Conservation (phyloP, 2,888 invertebrate genomes). For the Agrilus cyanescens region DNA sequence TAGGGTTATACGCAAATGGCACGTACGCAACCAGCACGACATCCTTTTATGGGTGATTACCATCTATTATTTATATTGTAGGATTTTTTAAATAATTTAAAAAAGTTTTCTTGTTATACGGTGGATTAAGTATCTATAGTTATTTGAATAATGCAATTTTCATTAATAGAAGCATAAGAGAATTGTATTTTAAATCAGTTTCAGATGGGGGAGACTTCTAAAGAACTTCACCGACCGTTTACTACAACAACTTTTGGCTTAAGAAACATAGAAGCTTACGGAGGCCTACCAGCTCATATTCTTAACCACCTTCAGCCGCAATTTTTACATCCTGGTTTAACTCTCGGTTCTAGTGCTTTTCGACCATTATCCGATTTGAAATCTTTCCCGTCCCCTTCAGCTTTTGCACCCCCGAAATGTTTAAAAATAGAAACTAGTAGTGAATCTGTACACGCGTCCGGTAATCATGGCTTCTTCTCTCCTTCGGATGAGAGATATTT, state of each 20-base stretch:
- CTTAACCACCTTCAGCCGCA: constrained; percentile 61
- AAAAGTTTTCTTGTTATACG: no score
- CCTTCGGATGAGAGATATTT: constrained; percentile 33
- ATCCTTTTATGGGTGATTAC: no score
- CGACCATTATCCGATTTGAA: constrained; percentile 45
- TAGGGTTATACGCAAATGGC: no score
- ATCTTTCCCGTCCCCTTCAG: constrained; percentile 46
- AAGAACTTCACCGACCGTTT: constrained; percentile 55
- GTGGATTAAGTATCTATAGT: no score
- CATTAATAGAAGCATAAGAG: no score
- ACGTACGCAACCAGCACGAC: no score
- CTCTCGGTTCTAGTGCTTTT: constrained; percentile 47
- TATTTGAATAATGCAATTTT: no score
- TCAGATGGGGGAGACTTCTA: constrained; percentile 40
- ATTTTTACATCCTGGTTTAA: constrained; percentile 54
- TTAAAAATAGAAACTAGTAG: constrained; percentile 38
- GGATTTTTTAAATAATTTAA: no score
- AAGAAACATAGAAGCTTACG: constrained; percentile 43
- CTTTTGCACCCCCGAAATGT: constrained; percentile 60
- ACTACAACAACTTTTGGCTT: constrained; percentile 44
- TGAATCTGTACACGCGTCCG: constrained; percentile 27
- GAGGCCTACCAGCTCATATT: constrained; percentile 53
- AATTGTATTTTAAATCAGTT: constrained; percentile 22
- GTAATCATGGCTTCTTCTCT: constrained; percentile 32
- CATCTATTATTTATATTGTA: no score